A percentile compares a stretch with the other conserved stretches of the same genome.
These are phyloP conservation scores for Samia ricini DNA, from an alignment of 1,140 invertebrate genomes.

Conservation along the genomic window DNA sequence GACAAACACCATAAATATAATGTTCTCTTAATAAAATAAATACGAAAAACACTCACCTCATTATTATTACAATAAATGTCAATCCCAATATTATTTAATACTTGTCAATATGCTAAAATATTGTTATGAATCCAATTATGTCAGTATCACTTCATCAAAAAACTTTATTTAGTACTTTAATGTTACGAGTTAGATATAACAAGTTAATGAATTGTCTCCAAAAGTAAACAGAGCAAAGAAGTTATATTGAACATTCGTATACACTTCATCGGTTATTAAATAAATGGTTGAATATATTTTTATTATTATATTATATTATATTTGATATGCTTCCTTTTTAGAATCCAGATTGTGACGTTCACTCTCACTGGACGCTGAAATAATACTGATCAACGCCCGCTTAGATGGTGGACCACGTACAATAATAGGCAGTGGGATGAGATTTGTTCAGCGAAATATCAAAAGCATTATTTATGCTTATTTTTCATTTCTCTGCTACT, in stretches of 20 bases:
- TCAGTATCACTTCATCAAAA: not conserved
- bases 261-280: not conserved
- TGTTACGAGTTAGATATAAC: not conserved
- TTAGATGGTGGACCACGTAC: slow-evolving; percentile 15
- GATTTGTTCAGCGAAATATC: slow-evolving; percentile 12
- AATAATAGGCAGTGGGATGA: slow-evolving; percentile 21
- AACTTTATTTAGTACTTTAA: not conserved
- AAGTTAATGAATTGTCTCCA: slow-evolving; percentile 8
- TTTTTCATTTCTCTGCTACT: slow-evolving; percentile 33
- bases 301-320: not conserved
- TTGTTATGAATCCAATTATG: slow-evolving; percentile 1
- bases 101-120: not conserved
- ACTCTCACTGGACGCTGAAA: slow-evolving; percentile 39
- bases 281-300: not conserved
- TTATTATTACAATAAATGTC: slow-evolving; percentile 7
- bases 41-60: slow-evolving; percentile 10
- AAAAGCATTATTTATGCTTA: not conserved
- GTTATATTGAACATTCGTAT: not conserved
- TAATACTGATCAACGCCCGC: slow-evolving; percentile 48
- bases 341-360: slow-evolving; percentile 26
- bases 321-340: too few relatives aligned
- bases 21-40: not conserved
- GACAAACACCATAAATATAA: slow-evolving; percentile 4
- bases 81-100: not conserved
- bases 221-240: not conserved